These are phyloP conservation scores for Trachelus iudaicus DNA, from an alignment of 2,888 invertebrate genomes.

Conservation along the genomic window DNA sequence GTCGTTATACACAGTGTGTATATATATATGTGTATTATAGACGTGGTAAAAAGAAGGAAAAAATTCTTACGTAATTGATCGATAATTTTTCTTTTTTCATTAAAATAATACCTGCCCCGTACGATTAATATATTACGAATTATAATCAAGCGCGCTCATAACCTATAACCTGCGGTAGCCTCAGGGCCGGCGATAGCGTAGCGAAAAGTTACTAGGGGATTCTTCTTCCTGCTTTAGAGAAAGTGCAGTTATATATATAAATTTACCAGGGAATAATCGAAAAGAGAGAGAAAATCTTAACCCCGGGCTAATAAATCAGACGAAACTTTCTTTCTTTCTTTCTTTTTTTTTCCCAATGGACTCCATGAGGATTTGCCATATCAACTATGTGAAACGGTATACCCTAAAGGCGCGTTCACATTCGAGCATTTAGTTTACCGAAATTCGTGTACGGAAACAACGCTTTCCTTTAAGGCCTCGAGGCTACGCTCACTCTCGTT, in stretches of 20 bases:
- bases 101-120: neutral
- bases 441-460: neutral
- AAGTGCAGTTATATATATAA: slow-evolving; percentile 15
- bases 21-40: neutral
- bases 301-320: neutral
- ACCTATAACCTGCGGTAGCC: neutral
- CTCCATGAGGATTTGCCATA: too few species aligned
- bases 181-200: slow-evolving; percentile 10
- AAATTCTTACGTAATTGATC: neutral
- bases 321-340: neutral
- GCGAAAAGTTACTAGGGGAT: neutral
- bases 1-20: neutral
- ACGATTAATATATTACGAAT: neutral
- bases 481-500: neutral
- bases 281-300: neutral
- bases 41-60: neutral
- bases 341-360: neutral
- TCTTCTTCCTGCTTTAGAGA: slow-evolving; percentile 24
- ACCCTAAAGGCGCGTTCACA: neutral
- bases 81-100: neutral
- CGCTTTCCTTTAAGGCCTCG: neutral
- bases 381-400: neutral
- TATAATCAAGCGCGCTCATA: neutral
- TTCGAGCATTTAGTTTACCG: neutral
- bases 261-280: neutral